These are phyloP conservation scores for Nannoperca australis DNA, from an alignment of 2,797 vertebrate genomes.

Conservation along the genomic window DNA sequence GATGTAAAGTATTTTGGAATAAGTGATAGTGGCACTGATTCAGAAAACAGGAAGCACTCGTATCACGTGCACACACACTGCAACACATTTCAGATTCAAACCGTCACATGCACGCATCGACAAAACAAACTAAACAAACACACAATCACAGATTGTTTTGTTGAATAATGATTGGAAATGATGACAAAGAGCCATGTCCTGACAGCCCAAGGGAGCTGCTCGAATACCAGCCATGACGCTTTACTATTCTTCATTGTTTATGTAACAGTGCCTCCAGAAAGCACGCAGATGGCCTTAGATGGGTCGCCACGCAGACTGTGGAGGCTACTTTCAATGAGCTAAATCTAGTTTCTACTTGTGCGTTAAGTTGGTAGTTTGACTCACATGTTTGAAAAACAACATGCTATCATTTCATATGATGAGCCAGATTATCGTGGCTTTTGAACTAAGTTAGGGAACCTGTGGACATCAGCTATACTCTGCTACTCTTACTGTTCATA, in stretches of 20 bases:
- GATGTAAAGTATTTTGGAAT: not conserved
- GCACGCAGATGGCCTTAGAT: constrained; percentile 16
- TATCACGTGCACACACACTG: not conserved
- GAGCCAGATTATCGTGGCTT: not conserved
- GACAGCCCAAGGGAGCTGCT: constrained; percentile 12
- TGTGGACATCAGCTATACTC: not conserved
- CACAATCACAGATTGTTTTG: constrained; percentile 15
- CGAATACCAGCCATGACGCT: constrained; percentile 43
- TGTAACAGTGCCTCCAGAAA: constrained; percentile 24
- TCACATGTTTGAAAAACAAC: not conserved
- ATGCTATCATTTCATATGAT: not conserved
- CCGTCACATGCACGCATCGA: not conserved
- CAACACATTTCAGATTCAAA: not conserved
- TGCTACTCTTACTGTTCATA: not conserved
- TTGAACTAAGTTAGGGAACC: not conserved
- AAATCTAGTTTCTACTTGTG: not conserved
- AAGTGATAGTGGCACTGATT: not conserved
- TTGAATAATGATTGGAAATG: constrained; percentile 17
- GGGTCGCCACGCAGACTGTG: not conserved
- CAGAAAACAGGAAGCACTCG: constrained; percentile 20
- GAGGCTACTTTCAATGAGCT: not conserved
- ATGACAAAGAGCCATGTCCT: constrained; percentile 28
- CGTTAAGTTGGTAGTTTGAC: too few species aligned
- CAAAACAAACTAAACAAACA: not conserved
- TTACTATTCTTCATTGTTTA: constrained; percentile 55